Base-by-base conservation (phyloP, 2,888 invertebrate species). In the Melipona bicolor region DNA sequence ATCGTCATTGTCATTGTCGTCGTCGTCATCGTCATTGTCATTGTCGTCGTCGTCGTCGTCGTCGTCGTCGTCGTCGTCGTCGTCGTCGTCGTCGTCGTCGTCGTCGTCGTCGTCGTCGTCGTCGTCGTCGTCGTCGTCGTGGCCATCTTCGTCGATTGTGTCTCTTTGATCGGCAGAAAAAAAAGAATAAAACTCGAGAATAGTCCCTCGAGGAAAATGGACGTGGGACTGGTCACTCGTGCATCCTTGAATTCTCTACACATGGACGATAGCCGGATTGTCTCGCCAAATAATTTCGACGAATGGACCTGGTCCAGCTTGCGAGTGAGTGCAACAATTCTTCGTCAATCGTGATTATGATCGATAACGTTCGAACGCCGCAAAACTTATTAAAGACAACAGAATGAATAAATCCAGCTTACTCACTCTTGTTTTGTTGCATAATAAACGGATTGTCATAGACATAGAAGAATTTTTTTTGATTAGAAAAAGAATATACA, bases 281-380 rank as follows among this genome's bases (percentile, higher is more conserved):
- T 95, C 0, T 95, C 96, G 68, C 95, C 95, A 13, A 95, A 95
- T 49, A 95, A 95, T 64, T 95, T 96, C 4, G 96, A 96, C 81
- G 96, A 96, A 83, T 96, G 96, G 96, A 96, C 96, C 70, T 96
- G 96, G 96, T 95, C 95, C 76, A 96, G 95, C 93, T 95, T 96
- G 69, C 95, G 96, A 95, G 96, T 96, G 92, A 94, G 93, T 90
- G 61, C 24, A 59, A 24, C 13, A 52, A 49, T 72, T 43, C 3
- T 61, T 49, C 27, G 52, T n/a, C 6, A 19, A 56, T 79, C 27
- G 4, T 27, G 68, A 21, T 21, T 9, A 9, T 67, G 65, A 21
- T 2, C n/a, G 43, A 17, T 21, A 49, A 65, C 27, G n/a, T 49
- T 76, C 24, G 11, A 59, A 21, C 49, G 13, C 13, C 36, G 24